These are phyloP conservation scores for Ichneumon xanthorius DNA, from an alignment of 2,888 invertebrate species.

Conservation along the genomic window DNA sequence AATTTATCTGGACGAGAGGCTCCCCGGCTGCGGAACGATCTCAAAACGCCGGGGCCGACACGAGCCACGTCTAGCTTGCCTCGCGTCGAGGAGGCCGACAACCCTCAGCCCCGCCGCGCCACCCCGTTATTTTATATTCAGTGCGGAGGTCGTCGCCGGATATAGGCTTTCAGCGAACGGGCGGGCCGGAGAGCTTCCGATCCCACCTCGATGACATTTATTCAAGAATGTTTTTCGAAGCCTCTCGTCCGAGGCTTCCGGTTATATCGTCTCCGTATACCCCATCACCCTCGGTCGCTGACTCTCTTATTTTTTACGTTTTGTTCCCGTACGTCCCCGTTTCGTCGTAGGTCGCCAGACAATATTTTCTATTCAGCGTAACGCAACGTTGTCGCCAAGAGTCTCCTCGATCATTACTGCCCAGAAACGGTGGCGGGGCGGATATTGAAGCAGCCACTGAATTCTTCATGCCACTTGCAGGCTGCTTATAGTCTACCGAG, in stretches of 20 bases:
- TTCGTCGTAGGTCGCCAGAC: slow-evolving; percentile 6
- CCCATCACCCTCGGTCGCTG: slow-evolving; percentile 24
- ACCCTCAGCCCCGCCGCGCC: not conserved
- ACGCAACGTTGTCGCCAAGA: not conserved
- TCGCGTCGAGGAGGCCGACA: slow-evolving; percentile 39
- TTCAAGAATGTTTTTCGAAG: slow-evolving; percentile 67
- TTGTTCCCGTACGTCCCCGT: not conserved
- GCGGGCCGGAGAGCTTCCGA: slow-evolving; percentile 42
- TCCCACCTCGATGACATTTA: slow-evolving; percentile 61
- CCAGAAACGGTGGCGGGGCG: not conserved
- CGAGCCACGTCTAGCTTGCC: slow-evolving; percentile 45
- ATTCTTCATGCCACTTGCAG: not conserved
- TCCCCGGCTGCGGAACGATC: slow-evolving; percentile 19
- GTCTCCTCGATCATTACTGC: not conserved
- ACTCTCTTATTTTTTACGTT: not conserved
- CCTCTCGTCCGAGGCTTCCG: slow-evolving; percentile 50
- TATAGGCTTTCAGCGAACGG: slow-evolving; percentile 62
- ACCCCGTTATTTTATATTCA: slow-evolving; percentile 67
- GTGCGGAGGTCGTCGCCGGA: slow-evolving; percentile 66
- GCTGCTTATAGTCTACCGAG: not conserved
- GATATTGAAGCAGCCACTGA: not conserved
- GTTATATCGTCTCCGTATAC: slow-evolving; percentile 48
- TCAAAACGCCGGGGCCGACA: slow-evolving; percentile 48
- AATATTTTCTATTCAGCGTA: not conserved
- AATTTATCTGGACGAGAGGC: slow-evolving; percentile 51